phyloP scores from a whole-genome alignment of 2,113 vertebrate genomes.

The Nansenia antarctica region DNA sequence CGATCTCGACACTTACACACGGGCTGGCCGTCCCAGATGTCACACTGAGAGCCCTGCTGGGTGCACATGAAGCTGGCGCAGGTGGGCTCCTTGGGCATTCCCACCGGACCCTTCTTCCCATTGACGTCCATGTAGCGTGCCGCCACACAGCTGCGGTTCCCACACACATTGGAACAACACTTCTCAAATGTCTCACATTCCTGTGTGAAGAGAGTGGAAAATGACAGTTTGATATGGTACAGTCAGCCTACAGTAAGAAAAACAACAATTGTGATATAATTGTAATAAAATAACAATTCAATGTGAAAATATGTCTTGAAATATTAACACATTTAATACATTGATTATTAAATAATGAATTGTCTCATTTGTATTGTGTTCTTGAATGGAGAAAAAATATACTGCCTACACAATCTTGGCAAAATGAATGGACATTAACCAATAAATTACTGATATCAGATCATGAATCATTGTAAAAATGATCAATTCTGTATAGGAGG shows the following conservation, averaged over 20 bases:
- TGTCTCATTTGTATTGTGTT: too few species aligned
- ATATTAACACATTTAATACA: background rate
- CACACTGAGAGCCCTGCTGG: conserved; percentile 94
- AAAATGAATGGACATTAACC: too few species aligned
- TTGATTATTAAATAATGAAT: too few species aligned
- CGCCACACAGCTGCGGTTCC: conserved; percentile 91
- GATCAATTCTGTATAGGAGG: background rate
- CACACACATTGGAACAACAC: conserved; percentile 96
- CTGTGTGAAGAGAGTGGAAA: conserved; percentile 62
- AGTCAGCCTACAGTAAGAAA: background rate
- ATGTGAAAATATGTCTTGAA: background rate
- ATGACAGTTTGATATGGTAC: background rate
- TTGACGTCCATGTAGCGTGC: conserved; percentile 85
- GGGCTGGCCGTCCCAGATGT: conserved; percentile 93
- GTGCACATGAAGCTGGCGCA: conserved; percentile 91
- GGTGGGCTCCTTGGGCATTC: conserved; percentile 86
- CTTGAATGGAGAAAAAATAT: too few species aligned
- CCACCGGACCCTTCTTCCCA: conserved; percentile 81
- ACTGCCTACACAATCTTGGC: too few species aligned
- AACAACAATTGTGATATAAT: background rate
- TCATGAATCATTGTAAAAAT: background rate
- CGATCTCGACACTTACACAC: conserved; percentile 94
- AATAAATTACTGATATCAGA: background rate
- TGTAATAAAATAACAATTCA: background rate
- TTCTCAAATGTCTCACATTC: conserved; percentile 95